A percentile compares a stretch with the other conserved stretches of the same genome.
These are phyloP conservation scores for Trichoplusia ni DNA, from an alignment of 1,140 invertebrate genomes.

Conservation along the genomic window DNA sequence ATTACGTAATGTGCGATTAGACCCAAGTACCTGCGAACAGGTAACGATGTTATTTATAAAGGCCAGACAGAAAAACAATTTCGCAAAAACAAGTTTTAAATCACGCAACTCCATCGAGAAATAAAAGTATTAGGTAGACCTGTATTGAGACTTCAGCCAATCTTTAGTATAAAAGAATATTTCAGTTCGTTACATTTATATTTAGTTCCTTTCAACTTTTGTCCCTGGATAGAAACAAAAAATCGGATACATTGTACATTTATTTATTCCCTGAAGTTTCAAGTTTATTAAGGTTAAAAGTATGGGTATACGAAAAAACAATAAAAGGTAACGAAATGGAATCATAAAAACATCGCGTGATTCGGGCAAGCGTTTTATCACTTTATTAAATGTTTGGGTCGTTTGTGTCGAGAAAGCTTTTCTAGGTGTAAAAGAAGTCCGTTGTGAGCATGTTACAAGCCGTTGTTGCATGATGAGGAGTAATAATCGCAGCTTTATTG, in stretches of 20 bases:
- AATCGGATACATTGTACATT: constrained; percentile 26
- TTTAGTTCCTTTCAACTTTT: constrained; percentile 26
- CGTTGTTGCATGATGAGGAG: constrained; percentile 31
- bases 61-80: background rate
- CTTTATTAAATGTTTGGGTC: constrained; percentile 63
- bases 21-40: background rate
- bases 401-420: constrained; percentile 30
- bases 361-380: constrained; percentile 64
- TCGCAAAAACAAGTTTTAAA: background rate
- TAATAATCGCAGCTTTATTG: constrained; percentile 14
- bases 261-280: constrained; percentile 35
- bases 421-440: constrained; percentile 36
- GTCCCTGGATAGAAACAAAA: constrained; percentile 16
- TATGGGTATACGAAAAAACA: constrained; percentile 33
- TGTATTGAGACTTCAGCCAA: constrained; percentile 5
- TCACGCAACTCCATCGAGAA: background rate
- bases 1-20: background rate
- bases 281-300: constrained; percentile 41
- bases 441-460: constrained; percentile 28
- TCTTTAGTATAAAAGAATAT: constrained; percentile 15
- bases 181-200: constrained; percentile 24
- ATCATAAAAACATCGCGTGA: constrained; percentile 71
- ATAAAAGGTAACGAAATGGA: constrained; percentile 48
- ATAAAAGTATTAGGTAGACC: background rate
- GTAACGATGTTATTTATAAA: background rate